Evolutionary conservation across 2,888 invertebrate genomes (phyloP).

Genomic region (Lamellibrachia columna): DNA sequence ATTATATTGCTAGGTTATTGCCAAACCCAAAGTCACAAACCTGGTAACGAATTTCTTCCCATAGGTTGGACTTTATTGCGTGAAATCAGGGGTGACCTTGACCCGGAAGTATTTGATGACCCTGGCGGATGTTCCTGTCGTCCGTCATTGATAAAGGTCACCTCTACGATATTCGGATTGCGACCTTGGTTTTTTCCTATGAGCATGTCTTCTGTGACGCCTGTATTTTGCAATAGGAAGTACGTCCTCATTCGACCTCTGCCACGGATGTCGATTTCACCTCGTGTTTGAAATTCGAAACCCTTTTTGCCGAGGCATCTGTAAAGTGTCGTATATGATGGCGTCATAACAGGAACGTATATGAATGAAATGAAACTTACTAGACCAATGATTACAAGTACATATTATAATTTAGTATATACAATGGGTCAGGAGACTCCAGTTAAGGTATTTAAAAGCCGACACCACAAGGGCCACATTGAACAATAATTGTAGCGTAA

Average conservation of each 20-base stretch:
- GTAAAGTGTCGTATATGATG: conserved; percentile 20
- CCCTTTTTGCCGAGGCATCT: conserved; percentile 45
- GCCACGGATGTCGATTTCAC: conserved; percentile 48
- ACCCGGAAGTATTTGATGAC: not conserved
- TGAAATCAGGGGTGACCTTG: conserved; percentile 6
- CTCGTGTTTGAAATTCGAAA: conserved; percentile 48
- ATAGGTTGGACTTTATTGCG: not conserved
- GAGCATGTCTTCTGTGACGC: conserved; percentile 30
- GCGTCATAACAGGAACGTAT: no score
- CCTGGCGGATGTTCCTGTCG: conserved; percentile 27
- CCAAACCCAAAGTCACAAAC: not conserved
- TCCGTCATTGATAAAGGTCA: conserved; percentile 39
- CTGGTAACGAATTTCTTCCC: not conserved
- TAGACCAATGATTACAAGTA: no score
- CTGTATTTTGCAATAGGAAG: conserved; percentile 45
- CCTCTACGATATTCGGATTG: conserved; percentile 27
- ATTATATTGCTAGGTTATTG: not conserved
- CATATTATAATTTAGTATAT: no score
- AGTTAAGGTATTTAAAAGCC: no score
- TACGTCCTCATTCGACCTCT: conserved; percentile 46
- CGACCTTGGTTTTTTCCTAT: conserved; percentile 17
- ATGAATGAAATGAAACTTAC: no score
- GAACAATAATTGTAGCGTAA: no score
- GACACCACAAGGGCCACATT: no score
- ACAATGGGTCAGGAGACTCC: no score